Conservation (phyloP, 2,113 vertebrate species). For the Notarius quadriscutis region DNA sequence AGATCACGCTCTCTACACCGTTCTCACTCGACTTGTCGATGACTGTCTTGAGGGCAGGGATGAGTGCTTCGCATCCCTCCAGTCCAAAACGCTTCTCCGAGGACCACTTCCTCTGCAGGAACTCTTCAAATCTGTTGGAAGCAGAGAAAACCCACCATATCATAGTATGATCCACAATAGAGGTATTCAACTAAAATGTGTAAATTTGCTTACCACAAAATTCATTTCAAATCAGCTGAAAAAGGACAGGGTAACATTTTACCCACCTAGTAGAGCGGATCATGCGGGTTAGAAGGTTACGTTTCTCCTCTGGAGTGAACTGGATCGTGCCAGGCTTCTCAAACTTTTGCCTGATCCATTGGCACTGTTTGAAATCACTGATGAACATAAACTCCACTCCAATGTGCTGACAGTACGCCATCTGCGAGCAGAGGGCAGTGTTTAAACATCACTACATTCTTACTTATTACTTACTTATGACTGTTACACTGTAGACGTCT, state of each 20-base stretch:
- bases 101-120: slow-evolving; percentile 96
- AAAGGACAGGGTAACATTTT: not conserved
- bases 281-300: slow-evolving; percentile 90
- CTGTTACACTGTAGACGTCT: not conserved
- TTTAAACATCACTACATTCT: not conserved
- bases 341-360: slow-evolving; percentile 98
- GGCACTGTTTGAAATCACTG: slow-evolving; percentile 96
- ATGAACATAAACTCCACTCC: slow-evolving; percentile 99
- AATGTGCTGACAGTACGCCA: slow-evolving; percentile 96
- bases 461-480: not conserved
- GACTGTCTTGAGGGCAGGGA: slow-evolving; percentile 95
- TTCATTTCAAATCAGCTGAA: not conserved
- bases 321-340: slow-evolving; percentile 94
- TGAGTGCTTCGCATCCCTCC: slow-evolving; percentile 94
- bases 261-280: slow-evolving; percentile 93
- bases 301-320: slow-evolving; percentile 92
- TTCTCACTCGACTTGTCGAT: slow-evolving; percentile 94
- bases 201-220: not conserved
- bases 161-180: not conserved
- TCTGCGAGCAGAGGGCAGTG: slow-evolving; percentile 68
- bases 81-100: slow-evolving; percentile 97
- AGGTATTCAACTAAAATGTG: not conserved
- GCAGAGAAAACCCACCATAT: not conserved
- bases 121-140: slow-evolving; percentile 89
- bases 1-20: slow-evolving; percentile 93